phyloP scores from a whole-genome alignment of 1,140 invertebrate genomes.

The Drosophila kikkawai region DNA sequence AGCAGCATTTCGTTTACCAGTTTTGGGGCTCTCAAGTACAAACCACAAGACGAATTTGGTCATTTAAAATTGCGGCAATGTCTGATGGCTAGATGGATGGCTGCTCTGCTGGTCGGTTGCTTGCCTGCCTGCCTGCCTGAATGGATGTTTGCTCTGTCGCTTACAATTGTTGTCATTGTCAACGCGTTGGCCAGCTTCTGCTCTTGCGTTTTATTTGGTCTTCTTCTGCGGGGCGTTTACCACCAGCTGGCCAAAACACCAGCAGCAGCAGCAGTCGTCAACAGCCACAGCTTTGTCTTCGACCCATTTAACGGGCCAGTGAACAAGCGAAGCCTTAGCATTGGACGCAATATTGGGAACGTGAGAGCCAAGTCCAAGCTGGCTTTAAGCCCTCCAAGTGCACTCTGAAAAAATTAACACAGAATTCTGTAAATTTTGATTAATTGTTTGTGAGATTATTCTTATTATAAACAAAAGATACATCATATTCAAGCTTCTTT shows the following conservation, averaged over 20 bases:
- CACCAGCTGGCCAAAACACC: constrained; percentile 29
- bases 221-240: constrained; percentile 74
- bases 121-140: constrained; percentile 16
- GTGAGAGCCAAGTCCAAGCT: constrained; percentile 39
- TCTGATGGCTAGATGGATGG: constrained; percentile 49
- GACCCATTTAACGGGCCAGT: constrained; percentile 80
- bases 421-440: background rate
- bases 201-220: constrained; percentile 50
- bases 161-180: constrained; percentile 81
- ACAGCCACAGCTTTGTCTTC: constrained; percentile 75
- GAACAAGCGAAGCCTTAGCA: constrained; percentile 51
- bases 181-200: constrained; percentile 62
- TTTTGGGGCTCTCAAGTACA: constrained; percentile 78
- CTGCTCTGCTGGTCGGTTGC: constrained; percentile 15
- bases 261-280: constrained; percentile 25
- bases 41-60: constrained; percentile 82
- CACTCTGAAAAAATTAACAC: constrained; percentile 12
- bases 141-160: constrained; percentile 57
- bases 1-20: constrained; percentile 77
- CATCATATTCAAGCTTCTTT: background rate
- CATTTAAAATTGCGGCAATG: constrained; percentile 78
- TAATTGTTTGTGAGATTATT: background rate
- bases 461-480: background rate
- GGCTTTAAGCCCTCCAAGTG: constrained; percentile 11
- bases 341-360: constrained; percentile 51